Percentiles rank a stretch among this genome's conserved stretches.
These are phyloP conservation scores for Drosophila colorata DNA, from an alignment of 2,888 invertebrate species.

Conservation along the genomic window DNA sequence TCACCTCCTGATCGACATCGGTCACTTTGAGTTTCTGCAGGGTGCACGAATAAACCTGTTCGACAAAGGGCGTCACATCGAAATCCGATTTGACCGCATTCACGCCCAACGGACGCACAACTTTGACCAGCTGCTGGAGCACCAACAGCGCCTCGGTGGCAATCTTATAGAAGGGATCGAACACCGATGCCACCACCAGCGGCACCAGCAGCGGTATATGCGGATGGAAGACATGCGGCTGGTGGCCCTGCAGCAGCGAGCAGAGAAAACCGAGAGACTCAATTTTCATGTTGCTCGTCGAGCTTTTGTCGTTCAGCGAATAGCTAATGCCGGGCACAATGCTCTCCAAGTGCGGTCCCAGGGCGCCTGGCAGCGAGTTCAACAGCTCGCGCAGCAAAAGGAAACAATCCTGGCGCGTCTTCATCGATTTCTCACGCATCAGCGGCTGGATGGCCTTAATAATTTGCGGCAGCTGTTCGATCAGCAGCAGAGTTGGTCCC, in stretches of 20 bases:
- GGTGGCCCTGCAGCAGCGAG: slow-evolving; percentile 84
- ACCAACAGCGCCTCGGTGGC: slow-evolving; percentile 98
- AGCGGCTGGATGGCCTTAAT: slow-evolving; percentile 95
- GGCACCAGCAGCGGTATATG: slow-evolving; percentile 92
- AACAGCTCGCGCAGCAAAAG: slow-evolving; percentile 95
- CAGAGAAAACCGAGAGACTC: slow-evolving; percentile 96
- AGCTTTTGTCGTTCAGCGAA: slow-evolving; percentile 95
- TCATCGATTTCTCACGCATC: slow-evolving; percentile 93
- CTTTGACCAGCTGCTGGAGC: slow-evolving; percentile 96
- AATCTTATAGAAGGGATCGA: slow-evolving; percentile 99
- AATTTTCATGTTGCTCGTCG: slow-evolving; percentile 99
- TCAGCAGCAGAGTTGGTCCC: slow-evolving; percentile 88
- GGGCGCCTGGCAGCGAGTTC: slow-evolving; percentile 94
- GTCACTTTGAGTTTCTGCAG: slow-evolving; percentile 94
- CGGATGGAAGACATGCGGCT: slow-evolving; percentile 89
- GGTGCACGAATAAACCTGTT: slow-evolving; percentile 93
- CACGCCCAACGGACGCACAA: slow-evolving; percentile 90
- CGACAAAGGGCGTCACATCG: slow-evolving; percentile 92
- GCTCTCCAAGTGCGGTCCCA: slow-evolving; percentile 93
- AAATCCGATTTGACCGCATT: slow-evolving; percentile 86
- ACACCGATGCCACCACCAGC: slow-evolving; percentile 94
- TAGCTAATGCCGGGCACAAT: slow-evolving; percentile 96
- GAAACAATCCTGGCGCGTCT: slow-evolving; percentile 96
- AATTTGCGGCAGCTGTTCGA: slow-evolving; percentile 89
- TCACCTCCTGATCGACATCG: slow-evolving; percentile 99